Evolutionary conservation across 2,888 invertebrate genomes (phyloP).

Genomic region (Invenusta paracnida): DNA sequence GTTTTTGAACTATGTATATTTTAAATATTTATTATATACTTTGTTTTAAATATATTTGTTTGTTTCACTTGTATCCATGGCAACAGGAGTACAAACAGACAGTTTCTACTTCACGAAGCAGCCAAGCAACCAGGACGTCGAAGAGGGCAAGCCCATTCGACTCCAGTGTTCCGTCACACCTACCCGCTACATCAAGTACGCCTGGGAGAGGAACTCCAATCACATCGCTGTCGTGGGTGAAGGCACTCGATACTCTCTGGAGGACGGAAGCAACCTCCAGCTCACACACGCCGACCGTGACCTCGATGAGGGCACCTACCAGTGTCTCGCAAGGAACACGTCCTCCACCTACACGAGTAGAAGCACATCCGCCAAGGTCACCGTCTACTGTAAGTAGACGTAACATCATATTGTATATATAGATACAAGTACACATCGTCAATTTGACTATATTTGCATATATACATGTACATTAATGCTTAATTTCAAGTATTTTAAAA

Average conservation of each 20-base stretch:
- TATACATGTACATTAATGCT: too few species aligned
- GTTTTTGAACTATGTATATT: too few species aligned
- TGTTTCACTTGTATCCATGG: too few species aligned
- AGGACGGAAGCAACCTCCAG: neutral
- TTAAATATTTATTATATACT: too few species aligned
- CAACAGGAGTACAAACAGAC: neutral
- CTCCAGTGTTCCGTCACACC: neutral
- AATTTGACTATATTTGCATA: too few species aligned
- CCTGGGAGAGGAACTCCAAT: neutral
- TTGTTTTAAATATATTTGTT: too few species aligned
- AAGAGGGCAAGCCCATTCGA: constrained; percentile 12
- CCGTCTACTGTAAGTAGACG: neutral
- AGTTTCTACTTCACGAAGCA: constrained; percentile 18
- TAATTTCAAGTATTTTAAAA: too few species aligned
- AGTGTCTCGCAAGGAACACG: neutral
- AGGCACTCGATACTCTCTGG: neutral
- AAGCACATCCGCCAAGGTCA: neutral
- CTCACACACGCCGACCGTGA: neutral
- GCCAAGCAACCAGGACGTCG: neutral
- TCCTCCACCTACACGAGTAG: neutral
- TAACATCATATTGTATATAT: too few species aligned
- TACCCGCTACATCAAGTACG: neutral
- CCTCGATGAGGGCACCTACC: neutral
- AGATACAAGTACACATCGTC: too few species aligned
- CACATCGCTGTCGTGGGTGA: neutral